phyloP scores from a whole-genome alignment of 2,797 vertebrate genomes.

The Jordanella pulchra region DNA sequence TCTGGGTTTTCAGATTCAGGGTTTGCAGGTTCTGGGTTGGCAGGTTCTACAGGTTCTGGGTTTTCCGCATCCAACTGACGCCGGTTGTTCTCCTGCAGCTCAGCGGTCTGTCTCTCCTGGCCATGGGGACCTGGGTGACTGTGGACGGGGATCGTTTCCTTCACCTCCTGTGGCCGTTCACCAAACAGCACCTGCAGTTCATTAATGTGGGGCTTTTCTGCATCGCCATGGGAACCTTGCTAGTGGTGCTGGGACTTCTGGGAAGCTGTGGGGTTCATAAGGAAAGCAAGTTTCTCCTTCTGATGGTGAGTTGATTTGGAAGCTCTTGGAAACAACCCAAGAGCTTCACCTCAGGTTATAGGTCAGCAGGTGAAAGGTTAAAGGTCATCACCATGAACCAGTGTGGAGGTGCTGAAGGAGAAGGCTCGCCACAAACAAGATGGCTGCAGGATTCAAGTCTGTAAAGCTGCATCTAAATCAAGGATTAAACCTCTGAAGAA shows the following conservation, averaged over 20 bases:
- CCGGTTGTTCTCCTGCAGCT: slow-evolving; percentile 67
- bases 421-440: not conserved
- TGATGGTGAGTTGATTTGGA: slow-evolving; percentile 76
- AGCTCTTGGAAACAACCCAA: not conserved
- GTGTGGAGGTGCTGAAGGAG: not conserved
- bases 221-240: slow-evolving; percentile 80
- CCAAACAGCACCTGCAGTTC: slow-evolving; percentile 68
- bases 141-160: slow-evolving; percentile 81
- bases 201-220: slow-evolving; percentile 87
- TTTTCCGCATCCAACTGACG: not conserved
- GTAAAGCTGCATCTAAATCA: no score
- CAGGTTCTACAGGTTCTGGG: no score
- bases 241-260: slow-evolving; percentile 85
- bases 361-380: not conserved
- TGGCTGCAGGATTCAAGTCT: not conserved
- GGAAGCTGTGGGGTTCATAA: slow-evolving; percentile 85
- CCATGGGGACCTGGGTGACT: slow-evolving; percentile 87
- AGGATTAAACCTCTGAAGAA: no score
- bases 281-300: slow-evolving; percentile 90
- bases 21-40: no score
- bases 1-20: no score
- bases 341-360: not conserved
- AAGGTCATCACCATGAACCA: not conserved
- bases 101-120: slow-evolving; percentile 80
- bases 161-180: slow-evolving; percentile 77